phyloP scores from a whole-genome alignment of 1,140 invertebrate genomes.

The Plutomurus gul region DNA sequence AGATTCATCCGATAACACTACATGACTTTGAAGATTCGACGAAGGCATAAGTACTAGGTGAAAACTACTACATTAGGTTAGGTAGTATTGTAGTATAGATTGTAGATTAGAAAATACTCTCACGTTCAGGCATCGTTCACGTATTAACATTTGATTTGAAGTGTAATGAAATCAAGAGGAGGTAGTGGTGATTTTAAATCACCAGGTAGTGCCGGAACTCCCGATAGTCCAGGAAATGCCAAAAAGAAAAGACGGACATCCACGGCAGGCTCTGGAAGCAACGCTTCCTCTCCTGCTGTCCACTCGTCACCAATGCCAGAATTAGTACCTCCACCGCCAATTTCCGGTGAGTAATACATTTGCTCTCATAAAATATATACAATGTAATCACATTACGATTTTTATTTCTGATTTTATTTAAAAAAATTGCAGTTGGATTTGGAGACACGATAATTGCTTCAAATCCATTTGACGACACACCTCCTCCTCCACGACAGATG shows the following conservation, averaged over 20 bases:
- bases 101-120: too few species aligned
- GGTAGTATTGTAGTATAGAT: too few species aligned
- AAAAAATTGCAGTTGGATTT: conserved; percentile 63
- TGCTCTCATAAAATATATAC: not conserved
- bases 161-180: conserved; percentile 42
- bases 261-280: conserved; percentile 57
- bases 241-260: conserved; percentile 67
- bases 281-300: conserved; percentile 58
- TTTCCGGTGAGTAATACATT: conserved; percentile 62
- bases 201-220: conserved; percentile 56
- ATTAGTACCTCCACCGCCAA: conserved; percentile 74
- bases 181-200: conserved; percentile 61
- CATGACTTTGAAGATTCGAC: too few species aligned
- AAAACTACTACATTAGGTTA: too few species aligned
- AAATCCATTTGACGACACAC: conserved; percentile 93
- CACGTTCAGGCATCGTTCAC: too few species aligned
- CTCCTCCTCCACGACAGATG: conserved; percentile 65
- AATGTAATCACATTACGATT: conserved; percentile 15
- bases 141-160: too few species aligned
- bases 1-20: too few species aligned
- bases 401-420: not conserved
- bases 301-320: conserved; percentile 68
- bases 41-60: too few species aligned
- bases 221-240: conserved; percentile 61
- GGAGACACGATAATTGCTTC: conserved; percentile 92